These are phyloP conservation scores for Apocrypta bakeri DNA, from an alignment of 1,140 invertebrate species.

Conservation along the genomic window DNA sequence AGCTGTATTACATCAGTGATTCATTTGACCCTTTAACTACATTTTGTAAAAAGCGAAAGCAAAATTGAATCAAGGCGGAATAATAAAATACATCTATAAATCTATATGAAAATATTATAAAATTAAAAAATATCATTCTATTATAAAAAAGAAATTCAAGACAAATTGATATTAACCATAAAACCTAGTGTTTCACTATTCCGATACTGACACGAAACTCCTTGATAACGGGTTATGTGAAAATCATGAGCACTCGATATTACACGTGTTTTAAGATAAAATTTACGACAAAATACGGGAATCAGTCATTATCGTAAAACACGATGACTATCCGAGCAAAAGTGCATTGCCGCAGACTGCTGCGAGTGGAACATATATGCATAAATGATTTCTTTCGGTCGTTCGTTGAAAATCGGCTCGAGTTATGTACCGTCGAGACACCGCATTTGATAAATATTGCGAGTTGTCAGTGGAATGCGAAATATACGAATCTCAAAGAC, in stretches of 20 bases:
- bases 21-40: no score
- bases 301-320: constrained; percentile 25
- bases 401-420: neutral
- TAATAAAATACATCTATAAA: no score
- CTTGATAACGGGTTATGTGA: neutral
- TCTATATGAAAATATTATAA: no score
- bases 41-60: no score
- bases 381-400: constrained; percentile 28
- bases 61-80: no score
- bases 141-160: no score
- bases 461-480: neutral
- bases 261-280: neutral
- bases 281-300: constrained; percentile 26
- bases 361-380: neutral
- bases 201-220: neutral
- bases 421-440: no score
- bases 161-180: no score
- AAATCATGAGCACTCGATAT: constrained; percentile 20
- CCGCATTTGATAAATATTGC: constrained; percentile 22
- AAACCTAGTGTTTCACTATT: no score
- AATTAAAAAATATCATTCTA: no score
- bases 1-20: no score
- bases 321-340: neutral
- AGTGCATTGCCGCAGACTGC: neutral
- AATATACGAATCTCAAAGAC: neutral